These are phyloP conservation scores for Cataglyphis altisquamis DNA, from an alignment of 2,888 invertebrate species.

Conservation along the genomic window DNA sequence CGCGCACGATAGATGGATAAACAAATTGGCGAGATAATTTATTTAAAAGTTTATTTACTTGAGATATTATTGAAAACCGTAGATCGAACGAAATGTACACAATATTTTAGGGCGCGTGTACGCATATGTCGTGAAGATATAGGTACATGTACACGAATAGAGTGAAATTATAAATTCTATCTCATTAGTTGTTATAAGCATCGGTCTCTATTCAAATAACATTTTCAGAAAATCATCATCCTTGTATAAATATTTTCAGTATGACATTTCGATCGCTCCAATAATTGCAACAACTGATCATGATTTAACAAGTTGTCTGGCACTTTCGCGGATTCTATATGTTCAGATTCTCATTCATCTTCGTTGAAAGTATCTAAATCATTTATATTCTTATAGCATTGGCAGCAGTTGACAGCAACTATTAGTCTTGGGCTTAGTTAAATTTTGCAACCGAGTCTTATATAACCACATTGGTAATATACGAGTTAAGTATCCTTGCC, in stretches of 20 bases:
- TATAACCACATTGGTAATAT: conserved; percentile 26
- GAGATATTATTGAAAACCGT: conserved; percentile 71
- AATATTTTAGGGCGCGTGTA: conserved; percentile 19
- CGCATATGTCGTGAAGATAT: background rate
- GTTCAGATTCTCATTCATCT: conserved; percentile 50
- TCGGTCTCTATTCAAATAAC: conserved; percentile 34
- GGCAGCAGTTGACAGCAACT: conserved; percentile 49
- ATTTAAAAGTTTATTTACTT: conserved; percentile 56
- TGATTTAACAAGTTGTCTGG: conserved; percentile 43
- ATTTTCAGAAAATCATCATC: conserved; percentile 34
- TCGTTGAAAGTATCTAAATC: conserved; percentile 48
- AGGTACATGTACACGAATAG: conserved; percentile 8
- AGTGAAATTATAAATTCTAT: conserved; percentile 31
- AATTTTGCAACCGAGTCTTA: conserved; percentile 51
- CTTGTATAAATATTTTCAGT: conserved; percentile 17
- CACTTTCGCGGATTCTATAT: conserved; percentile 50
- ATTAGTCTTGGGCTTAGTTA: conserved; percentile 52
- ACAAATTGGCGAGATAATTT: conserved; percentile 68
- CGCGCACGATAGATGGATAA: conserved; percentile 65
- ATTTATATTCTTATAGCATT: conserved; percentile 55
- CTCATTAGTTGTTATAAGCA: conserved; percentile 34
- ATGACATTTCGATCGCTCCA: conserved; percentile 4
- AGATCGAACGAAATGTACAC: conserved; percentile 46
- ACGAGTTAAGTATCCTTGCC: conserved; percentile 7
- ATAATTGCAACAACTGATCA: conserved; percentile 36